Evolutionary conservation across 2,113 vertebrate genomes (phyloP), one percentile per base, ranked within the genome.

Genomic region (Galeopterus variegatus): DNA sequence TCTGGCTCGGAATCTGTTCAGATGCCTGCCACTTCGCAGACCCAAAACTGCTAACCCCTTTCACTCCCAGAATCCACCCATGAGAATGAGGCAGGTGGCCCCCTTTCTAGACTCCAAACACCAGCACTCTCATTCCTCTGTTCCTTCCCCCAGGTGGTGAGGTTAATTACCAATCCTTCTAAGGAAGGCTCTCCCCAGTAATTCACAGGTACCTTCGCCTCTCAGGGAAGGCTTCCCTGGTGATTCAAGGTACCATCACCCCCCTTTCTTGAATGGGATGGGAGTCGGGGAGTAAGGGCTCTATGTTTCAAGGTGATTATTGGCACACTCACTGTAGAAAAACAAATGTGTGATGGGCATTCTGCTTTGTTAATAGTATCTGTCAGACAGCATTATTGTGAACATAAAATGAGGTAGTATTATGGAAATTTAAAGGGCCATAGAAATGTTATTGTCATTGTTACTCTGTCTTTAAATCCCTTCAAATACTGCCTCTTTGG

Each of bases 371-470:
- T 94, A 72, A 64, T 75, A 77, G 33, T 69, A 28, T 24, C 79
- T 92, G 6, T 84, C 54, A 77, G 48, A 50, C 28, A 64, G 24
- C 41, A 45, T 96, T 88, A 62, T 17, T 95, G 75, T 80, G 33
- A 65, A 60, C 64, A 69, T 85, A 36, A 54, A 77, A 82, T 41
- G 73, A 56, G 36, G 64, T 87, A 72, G 21, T 81, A 31, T 86
- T 70, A 85, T 1, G n/a, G 69, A 92, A 88, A 64, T 84, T 93
- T 28, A 79, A 96, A 76, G 85, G 93, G 85, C 41, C 31, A 18
- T 28, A 54, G 50, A 48, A 88, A 54, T 82, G 69, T 48, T 88
- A 12, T 28, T 60, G 19, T 90, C 88, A 54, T 84, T 82, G 26
- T 81, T 92, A 41, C 45, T 60, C 48, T 92, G n/a, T 70, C 41